Evolutionary conservation across 2,888 invertebrate genomes (phyloP).

Genomic region (Tinea semifulvella): DNA sequence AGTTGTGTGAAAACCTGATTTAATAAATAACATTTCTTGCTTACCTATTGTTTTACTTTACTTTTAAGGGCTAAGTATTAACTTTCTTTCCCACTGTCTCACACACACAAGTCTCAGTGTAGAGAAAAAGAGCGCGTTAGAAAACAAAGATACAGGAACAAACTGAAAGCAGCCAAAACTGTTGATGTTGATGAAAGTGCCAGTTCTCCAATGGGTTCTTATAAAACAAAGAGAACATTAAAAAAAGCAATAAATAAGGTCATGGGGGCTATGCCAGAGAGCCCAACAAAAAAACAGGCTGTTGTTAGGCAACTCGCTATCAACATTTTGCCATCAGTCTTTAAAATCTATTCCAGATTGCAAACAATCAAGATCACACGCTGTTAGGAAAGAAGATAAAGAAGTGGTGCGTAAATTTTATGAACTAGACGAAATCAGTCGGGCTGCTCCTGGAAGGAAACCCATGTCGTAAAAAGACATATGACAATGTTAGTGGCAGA

Average conservation of each 20-base stretch:
- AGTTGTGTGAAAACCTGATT: too few species aligned
- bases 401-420: neutral
- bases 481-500: slow-evolving; percentile 16
- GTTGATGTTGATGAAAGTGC: too few species aligned
- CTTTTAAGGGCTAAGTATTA: too few species aligned
- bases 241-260: neutral
- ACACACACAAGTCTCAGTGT: neutral
- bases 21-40: too few species aligned
- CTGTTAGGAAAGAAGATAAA: neutral
- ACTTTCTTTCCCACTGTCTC: too few species aligned
- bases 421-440: slow-evolving; percentile 16
- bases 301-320: neutral
- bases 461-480: slow-evolving; percentile 16
- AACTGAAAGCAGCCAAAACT: neutral
- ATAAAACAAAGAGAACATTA: slow-evolving; percentile 1
- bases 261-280: neutral
- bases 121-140: neutral
- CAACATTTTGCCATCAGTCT: neutral
- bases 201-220: slow-evolving; percentile 2
- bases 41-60: too few species aligned
- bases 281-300: slow-evolving; percentile 8
- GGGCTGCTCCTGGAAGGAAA: slow-evolving; percentile 16
- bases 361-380: too few species aligned
- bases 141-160: neutral
- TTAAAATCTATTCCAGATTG: too few species aligned